Conservation (phyloP, 1,140 invertebrate species). For the Dufourea novaeangliae region DNA sequence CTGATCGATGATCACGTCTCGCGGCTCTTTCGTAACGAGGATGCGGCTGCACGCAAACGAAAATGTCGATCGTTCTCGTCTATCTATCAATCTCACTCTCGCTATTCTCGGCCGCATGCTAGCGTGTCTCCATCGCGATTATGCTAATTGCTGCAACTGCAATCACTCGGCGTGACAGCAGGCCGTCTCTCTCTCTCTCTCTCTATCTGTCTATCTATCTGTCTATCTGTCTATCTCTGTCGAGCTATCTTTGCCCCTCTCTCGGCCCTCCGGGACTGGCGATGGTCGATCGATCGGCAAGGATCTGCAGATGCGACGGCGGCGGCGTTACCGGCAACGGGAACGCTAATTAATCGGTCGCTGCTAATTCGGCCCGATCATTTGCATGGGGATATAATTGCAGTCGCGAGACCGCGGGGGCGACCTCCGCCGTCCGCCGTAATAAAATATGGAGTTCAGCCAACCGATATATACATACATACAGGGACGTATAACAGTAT, state of each 20-base stretch:
- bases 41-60: constrained; percentile 23
- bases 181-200: neutral
- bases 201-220: too few relatives aligned
- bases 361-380: constrained; percentile 60
- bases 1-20: constrained; percentile 34
- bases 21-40: neutral
- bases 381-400: constrained; percentile 62
- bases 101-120: neutral
- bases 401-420: constrained; percentile 28
- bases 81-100: neutral
- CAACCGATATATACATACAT: too few relatives aligned
- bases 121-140: constrained; percentile 47
- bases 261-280: neutral
- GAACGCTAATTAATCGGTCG: constrained; percentile 62
- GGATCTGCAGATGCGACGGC: constrained; percentile 46
- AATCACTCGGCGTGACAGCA: constrained; percentile 55
- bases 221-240: too few relatives aligned
- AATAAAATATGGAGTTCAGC: constrained; percentile 48
- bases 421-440: neutral
- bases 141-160: constrained; percentile 63
- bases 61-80: constrained; percentile 15
- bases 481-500: too few relatives aligned
- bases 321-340: constrained; percentile 25
- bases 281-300: constrained; percentile 52
- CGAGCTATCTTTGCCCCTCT: too few relatives aligned